These are phyloP conservation scores for Anthopleura xanthogrammica DNA, from an alignment of 92 coral and sea anemone genomes.

Conservation along the genomic window DNA sequence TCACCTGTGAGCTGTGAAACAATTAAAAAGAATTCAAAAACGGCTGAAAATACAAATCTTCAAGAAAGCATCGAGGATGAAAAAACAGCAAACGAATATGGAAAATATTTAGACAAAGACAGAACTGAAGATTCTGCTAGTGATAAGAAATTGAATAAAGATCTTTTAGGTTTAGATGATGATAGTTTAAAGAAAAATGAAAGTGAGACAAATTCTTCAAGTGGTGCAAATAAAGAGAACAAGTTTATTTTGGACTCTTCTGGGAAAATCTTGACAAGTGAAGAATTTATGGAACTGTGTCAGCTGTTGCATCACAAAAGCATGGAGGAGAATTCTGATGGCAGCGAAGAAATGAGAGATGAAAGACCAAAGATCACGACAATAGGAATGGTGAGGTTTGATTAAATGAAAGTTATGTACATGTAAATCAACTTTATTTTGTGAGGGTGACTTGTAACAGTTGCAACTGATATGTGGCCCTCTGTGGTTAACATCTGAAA, in stretches of 20 bases:
- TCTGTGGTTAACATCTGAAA: too few species aligned
- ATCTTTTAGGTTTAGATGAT: background rate
- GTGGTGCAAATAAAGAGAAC: background rate
- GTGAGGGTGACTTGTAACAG: too few species aligned
- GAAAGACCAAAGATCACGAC: background rate
- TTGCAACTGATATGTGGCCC: too few species aligned
- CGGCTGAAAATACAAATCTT: background rate
- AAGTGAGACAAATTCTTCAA: background rate
- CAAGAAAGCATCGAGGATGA: background rate
- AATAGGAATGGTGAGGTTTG: background rate
- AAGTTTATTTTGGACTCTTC: background rate
- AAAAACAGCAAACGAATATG: background rate
- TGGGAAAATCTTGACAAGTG: conserved; percentile 50
- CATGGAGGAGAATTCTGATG: background rate
- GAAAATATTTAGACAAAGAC: conserved; percentile 7
- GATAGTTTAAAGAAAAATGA: background rate
- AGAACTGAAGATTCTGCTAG: background rate
- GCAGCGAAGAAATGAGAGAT: background rate
- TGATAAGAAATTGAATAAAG: conserved; percentile 2
- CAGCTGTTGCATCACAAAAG: conserved; percentile 43
- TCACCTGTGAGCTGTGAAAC: background rate
- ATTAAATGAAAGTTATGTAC: background rate
- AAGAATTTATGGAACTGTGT: conserved; percentile 35
- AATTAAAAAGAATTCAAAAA: background rate
- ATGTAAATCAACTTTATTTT: background rate